Conservation (phyloP, 2,888 invertebrate species). For the Zaprionus bogoriensis region DNA sequence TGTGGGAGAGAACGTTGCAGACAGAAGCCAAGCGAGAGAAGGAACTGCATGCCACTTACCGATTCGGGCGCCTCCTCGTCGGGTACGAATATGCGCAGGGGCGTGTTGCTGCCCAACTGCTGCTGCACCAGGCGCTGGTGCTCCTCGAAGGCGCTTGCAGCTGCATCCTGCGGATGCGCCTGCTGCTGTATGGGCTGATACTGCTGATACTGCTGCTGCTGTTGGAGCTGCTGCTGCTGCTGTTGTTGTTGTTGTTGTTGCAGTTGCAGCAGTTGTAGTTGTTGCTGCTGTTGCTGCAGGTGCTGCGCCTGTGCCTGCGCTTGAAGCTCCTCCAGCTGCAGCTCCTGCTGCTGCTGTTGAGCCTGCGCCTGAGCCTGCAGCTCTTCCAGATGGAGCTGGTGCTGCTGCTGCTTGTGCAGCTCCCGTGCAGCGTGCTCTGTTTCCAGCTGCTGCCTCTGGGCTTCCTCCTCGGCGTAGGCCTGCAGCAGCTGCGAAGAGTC, state of each 20-base stretch:
- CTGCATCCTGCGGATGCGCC: slow-evolving; percentile 59
- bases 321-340: slow-evolving; percentile 51
- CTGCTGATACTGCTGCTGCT: slow-evolving; percentile 62
- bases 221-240: slow-evolving; percentile 62
- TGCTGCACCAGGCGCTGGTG: slow-evolving; percentile 80
- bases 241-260: slow-evolving; percentile 50
- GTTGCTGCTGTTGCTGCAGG: slow-evolving; percentile 51
- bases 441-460: slow-evolving; percentile 74
- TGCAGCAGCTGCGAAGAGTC: slow-evolving; percentile 80
- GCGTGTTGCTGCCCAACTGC: slow-evolving; percentile 79
- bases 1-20: slow-evolving; percentile 46
- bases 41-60: slow-evolving; percentile 40
- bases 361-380: slow-evolving; percentile 46
- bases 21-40: background rate
- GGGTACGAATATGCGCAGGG: slow-evolving; percentile 84
- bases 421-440: slow-evolving; percentile 75
- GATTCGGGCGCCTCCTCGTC: slow-evolving; percentile 80
- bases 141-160: slow-evolving; percentile 76
- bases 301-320: slow-evolving; percentile 60
- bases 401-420: slow-evolving; percentile 68
- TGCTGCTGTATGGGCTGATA: slow-evolving; percentile 47
- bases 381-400: slow-evolving; percentile 36
- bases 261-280: slow-evolving; percentile 57
- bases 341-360: slow-evolving; percentile 51
- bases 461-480: slow-evolving; percentile 79